These are phyloP conservation scores for Typhlichthys eigenmanni DNA, from an alignment of 2,797 vertebrate species.

Conservation along the genomic window DNA sequence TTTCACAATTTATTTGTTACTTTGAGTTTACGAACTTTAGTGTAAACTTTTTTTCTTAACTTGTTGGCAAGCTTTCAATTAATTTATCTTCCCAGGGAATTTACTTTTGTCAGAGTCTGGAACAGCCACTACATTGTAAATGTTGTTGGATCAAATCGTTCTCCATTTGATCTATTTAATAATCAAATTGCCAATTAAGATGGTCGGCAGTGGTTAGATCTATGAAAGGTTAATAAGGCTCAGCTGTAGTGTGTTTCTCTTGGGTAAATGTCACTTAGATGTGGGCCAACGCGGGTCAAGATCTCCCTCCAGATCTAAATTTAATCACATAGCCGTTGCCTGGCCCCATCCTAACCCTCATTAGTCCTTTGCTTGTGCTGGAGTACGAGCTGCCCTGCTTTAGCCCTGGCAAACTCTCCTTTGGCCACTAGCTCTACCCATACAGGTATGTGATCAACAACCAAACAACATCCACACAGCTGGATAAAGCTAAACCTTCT, in stretches of 20 bases:
- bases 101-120: conserved; percentile 49
- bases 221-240: conserved; percentile 85
- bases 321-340: conserved; percentile 79
- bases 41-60: neutral
- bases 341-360: conserved; percentile 81
- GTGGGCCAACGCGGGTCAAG: conserved; percentile 79
- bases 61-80: conserved; percentile 26
- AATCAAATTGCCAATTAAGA: conserved; percentile 83
- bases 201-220: conserved; percentile 72
- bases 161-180: conserved; percentile 80
- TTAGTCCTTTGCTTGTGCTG: conserved; percentile 78
- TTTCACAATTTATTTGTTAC: too few species aligned
- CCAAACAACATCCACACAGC: conserved; percentile 43
- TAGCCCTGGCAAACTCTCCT: conserved; percentile 53
- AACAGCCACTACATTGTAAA: conserved; percentile 60
- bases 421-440: conserved; percentile 47
- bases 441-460: neutral
- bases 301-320: conserved; percentile 85
- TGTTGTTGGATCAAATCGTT: conserved; percentile 71
- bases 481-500: conserved; percentile 30
- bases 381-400: conserved; percentile 71
- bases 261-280: conserved; percentile 86
- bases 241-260: conserved; percentile 80
- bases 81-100: conserved; percentile 42
- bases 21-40: too few species aligned